Conservation (phyloP, 2,113 vertebrate genomes). For the Spilogale gracilis region DNA sequence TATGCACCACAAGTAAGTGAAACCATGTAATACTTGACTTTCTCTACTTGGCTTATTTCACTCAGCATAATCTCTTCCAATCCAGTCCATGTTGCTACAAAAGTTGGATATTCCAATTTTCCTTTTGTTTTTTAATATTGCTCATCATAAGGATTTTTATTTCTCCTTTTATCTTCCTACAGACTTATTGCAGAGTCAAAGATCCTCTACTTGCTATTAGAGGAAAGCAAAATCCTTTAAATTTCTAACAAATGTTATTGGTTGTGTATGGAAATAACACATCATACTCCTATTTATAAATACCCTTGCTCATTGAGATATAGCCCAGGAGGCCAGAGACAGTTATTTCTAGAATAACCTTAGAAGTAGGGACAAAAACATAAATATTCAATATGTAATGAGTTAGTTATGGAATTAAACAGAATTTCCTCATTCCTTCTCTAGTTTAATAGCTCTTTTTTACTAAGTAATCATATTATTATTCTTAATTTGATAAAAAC, state of each 20-base stretch:
- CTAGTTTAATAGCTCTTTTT: background rate
- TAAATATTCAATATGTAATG: background rate
- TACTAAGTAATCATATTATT: background rate
- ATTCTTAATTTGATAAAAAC: background rate
- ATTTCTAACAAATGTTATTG: slow-evolving; percentile 35
- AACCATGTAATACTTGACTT: too few species aligned
- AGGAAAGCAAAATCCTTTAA: slow-evolving; percentile 49
- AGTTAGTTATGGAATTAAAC: background rate
- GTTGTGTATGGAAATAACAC: slow-evolving; percentile 5
- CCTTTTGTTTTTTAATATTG: slow-evolving; percentile 50
- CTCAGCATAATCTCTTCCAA: too few species aligned
- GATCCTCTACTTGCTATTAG: background rate
- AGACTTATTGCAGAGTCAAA: slow-evolving; percentile 26
- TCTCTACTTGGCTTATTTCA: too few species aligned
- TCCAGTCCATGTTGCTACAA: too few species aligned
- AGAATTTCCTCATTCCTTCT: background rate
- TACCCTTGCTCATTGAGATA: background rate
- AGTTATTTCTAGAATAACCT: slow-evolving; percentile 61
- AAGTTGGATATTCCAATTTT: background rate
- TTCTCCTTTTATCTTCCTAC: slow-evolving; percentile 56
- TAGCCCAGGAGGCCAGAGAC: background rate
- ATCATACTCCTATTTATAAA: background rate
- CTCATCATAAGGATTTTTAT: slow-evolving; percentile 57
- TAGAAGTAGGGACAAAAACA: background rate
- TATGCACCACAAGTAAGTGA: too few species aligned